These are phyloP conservation scores for Galerucella nymphaeae DNA, from an alignment of 2,888 invertebrate species.

Conservation along the genomic window DNA sequence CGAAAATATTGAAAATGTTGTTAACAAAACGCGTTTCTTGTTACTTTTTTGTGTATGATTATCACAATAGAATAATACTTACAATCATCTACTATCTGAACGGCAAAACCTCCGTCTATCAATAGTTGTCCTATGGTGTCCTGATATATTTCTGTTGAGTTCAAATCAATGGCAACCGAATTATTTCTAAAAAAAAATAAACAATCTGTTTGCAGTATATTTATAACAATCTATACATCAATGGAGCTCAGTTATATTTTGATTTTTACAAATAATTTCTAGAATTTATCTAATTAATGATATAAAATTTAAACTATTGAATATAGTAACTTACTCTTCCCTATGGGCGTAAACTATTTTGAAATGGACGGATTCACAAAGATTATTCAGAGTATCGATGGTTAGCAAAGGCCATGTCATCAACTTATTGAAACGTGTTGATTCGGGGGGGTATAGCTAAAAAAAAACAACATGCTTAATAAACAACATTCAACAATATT, in stretches of 20 bases:
- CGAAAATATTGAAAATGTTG: too few species aligned
- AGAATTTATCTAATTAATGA: too few species aligned
- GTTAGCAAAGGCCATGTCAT: slow-evolving; percentile 48
- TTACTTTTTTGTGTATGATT: too few species aligned
- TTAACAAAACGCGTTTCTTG: too few species aligned
- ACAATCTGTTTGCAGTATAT: not conserved
- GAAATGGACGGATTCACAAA: slow-evolving; percentile 43
- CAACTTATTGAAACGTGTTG: slow-evolving; percentile 42
- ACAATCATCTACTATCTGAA: slow-evolving; percentile 48
- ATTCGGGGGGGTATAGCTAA: slow-evolving; percentile 51
- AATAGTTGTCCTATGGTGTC: slow-evolving; percentile 49
- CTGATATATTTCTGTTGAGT: slow-evolving; percentile 30
- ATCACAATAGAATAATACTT: slow-evolving; percentile 38
- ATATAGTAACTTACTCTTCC: slow-evolving; percentile 41
- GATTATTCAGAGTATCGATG: slow-evolving; percentile 43
- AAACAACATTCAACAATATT: not conserved
- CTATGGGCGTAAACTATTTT: slow-evolving; percentile 42
- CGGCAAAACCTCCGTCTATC: slow-evolving; percentile 48
- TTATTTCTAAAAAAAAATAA: slow-evolving; percentile 44
- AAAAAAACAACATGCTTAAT: slow-evolving; percentile 1
- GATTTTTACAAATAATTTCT: too few species aligned
- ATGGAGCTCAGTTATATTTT: too few species aligned
- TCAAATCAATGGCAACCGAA: slow-evolving; percentile 50
- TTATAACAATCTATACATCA: too few species aligned
- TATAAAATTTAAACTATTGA: not conserved